phyloP scores from a whole-genome alignment of 2,113 vertebrate species.

The Nibea albiflora region DNA sequence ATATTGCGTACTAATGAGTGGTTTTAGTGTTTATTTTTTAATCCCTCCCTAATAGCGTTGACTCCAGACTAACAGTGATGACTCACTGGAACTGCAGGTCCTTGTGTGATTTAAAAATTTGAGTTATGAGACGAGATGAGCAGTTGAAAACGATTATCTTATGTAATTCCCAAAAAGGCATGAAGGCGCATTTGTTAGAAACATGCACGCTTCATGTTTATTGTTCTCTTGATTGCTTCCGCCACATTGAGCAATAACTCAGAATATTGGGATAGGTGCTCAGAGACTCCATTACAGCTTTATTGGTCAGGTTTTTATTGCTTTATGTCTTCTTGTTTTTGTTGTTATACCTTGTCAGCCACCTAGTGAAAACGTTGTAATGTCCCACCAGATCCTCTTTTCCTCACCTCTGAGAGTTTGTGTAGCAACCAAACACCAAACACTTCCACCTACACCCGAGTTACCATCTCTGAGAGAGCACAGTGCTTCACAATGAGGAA shows the following conservation, averaged over 20 bases:
- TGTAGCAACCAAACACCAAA: conserved; percentile 15
- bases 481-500: not conserved
- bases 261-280: not conserved
- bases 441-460: not conserved
- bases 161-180: no score
- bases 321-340: not conserved
- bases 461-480: not conserved
- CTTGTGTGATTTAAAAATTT: not conserved
- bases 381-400: not conserved
- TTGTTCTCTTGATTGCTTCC: not conserved
- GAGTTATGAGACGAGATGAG: not conserved
- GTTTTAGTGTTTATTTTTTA: not conserved
- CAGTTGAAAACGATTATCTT: not conserved
- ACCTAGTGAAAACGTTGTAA: not conserved
- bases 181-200: not conserved
- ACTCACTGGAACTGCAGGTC: not conserved
- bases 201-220: not conserved
- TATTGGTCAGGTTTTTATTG: conserved; percentile 1
- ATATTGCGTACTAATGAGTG: not conserved
- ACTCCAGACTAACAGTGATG: not conserved
- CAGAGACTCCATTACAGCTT: not conserved
- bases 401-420: not conserved
- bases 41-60: not conserved
- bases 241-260: not conserved
- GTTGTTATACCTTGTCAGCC: not conserved